phyloP scores from a whole-genome alignment of 2,888 invertebrate genomes.

The Serrognathus titanus region DNA sequence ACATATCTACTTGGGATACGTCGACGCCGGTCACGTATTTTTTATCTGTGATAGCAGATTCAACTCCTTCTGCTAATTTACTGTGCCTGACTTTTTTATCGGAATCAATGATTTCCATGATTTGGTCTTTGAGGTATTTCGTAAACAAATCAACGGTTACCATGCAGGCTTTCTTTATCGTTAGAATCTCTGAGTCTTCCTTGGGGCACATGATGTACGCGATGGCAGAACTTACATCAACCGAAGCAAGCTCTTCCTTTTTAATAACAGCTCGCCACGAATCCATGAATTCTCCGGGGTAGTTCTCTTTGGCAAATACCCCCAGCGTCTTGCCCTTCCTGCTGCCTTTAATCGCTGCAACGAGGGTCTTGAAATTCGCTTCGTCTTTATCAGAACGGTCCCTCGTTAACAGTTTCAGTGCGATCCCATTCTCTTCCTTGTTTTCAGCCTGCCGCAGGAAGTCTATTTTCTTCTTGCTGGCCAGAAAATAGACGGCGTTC shows the following conservation, averaged over 20 bases:
- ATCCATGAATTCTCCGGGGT: constrained; percentile 89
- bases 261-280: constrained; percentile 81
- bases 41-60: constrained; percentile 89
- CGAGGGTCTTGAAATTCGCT: constrained; percentile 77
- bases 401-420: constrained; percentile 79
- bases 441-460: constrained; percentile 88
- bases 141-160: constrained; percentile 94
- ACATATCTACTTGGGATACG: constrained; percentile 88
- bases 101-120: constrained; percentile 97
- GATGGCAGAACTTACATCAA: constrained; percentile 81
- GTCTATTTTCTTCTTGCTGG: constrained; percentile 97
- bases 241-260: constrained; percentile 74
- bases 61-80: constrained; percentile 92
- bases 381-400: constrained; percentile 94
- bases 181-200: constrained; percentile 87
- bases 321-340: constrained; percentile 87
- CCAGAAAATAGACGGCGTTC: constrained; percentile 81
- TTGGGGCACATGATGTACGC: constrained; percentile 91
- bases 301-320: constrained; percentile 89
- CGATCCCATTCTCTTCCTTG: constrained; percentile 77
- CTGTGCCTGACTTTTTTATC: constrained; percentile 97
- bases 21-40: constrained; percentile 93
- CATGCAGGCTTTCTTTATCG: constrained; percentile 87
- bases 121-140: constrained; percentile 94
- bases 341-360: constrained; percentile 77